A percentile compares a stretch with the other conserved stretches of the same genome.
Conservation (phyloP, 1,140 invertebrate species). For the Maniola jurtina region DNA sequence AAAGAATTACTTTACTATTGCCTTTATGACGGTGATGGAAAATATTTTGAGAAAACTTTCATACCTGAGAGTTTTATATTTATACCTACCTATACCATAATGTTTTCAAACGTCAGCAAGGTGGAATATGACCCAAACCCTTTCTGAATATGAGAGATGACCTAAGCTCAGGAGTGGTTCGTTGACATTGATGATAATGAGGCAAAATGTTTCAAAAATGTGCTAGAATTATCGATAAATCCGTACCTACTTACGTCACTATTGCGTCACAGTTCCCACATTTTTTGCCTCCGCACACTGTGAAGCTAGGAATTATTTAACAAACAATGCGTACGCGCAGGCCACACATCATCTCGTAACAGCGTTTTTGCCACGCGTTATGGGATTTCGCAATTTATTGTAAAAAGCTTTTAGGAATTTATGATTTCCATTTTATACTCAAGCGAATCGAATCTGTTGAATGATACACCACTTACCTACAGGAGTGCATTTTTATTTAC, state of each 20-base stretch:
- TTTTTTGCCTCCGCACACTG: constrained; percentile 50
- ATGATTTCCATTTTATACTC: constrained; percentile 40
- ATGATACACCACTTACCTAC: constrained; percentile 5
- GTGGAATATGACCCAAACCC: too few species aligned
- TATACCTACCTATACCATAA: too few species aligned
- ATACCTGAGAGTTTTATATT: too few species aligned
- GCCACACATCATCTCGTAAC: constrained; percentile 62
- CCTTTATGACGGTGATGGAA: too few species aligned
- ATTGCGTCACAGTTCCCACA: constrained; percentile 56
- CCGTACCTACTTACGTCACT: constrained; percentile 34
- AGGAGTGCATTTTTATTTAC: neutral
- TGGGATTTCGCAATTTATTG: constrained; percentile 58
- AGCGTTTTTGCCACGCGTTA: constrained; percentile 62
- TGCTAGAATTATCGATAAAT: constrained; percentile 19
- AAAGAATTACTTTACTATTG: too few species aligned
- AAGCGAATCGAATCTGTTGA: constrained; percentile 7
- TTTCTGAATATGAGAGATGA: too few species aligned
- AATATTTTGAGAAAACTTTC: too few species aligned
- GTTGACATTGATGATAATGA: too few species aligned
- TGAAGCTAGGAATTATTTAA: constrained; percentile 51
- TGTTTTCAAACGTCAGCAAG: too few species aligned
- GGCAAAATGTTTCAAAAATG: too few species aligned
- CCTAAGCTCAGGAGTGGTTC: too few species aligned
- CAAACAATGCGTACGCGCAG: constrained; percentile 64
- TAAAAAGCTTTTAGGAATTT: constrained; percentile 52